Conservation (phyloP, 2,113 vertebrate genomes). For the Saimiri boliviensis region DNA sequence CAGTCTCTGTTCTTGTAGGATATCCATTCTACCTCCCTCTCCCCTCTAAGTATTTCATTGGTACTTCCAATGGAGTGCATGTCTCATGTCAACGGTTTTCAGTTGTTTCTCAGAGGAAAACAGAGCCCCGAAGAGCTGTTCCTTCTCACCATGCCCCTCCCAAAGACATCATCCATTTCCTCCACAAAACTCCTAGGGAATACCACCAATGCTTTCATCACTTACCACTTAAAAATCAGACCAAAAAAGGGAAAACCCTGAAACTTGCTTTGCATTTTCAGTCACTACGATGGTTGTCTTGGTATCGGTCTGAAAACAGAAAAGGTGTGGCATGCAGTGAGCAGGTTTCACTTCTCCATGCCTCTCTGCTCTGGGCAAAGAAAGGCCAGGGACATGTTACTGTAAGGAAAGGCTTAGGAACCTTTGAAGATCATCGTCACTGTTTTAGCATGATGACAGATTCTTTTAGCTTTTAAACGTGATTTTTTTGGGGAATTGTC, state of each 20-base stretch:
- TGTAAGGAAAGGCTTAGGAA: no score
- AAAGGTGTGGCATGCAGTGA: constrained; percentile 40
- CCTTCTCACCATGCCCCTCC: rapidly evolving
- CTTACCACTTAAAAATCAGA: constrained; percentile 64
- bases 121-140: rapidly evolving
- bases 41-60: no score
- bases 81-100: not conserved
- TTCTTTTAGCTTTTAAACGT: constrained; percentile 15
- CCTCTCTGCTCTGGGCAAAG: not conserved
- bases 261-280: constrained; percentile 55
- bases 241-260: not conserved
- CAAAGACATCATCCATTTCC: not conserved
- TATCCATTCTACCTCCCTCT: rapidly evolving
- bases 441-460: rapidly evolving
- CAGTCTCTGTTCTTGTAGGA: rapidly evolving
- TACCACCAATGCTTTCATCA: not conserved
- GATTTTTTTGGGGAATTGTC: constrained; percentile 43
- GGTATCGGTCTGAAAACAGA: not conserved
- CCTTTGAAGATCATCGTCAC: rapidly evolving
- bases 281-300: constrained; percentile 17
- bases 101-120: no score
- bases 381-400: rapidly evolving
- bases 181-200: not conserved
- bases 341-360: constrained; percentile 44
- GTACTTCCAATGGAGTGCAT: rapidly evolving